Conservation (phyloP, 92 coral and sea anemone species). For the Siderastrea radians region DNA sequence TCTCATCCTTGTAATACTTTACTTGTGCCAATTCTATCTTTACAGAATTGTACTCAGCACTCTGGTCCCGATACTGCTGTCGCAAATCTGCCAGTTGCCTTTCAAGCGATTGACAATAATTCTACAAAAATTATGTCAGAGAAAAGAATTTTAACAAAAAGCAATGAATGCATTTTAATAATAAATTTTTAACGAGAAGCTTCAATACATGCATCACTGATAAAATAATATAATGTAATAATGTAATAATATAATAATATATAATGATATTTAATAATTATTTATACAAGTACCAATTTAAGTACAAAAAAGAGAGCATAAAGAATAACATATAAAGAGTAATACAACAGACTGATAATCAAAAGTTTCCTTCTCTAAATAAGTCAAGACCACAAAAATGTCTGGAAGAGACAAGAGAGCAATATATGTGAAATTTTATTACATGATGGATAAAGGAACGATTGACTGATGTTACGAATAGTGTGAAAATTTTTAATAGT, state of each 20-base stretch:
- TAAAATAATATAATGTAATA: neutral
- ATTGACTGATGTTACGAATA: no score
- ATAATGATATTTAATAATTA: no score
- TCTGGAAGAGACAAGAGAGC: no score
- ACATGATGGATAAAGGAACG: no score
- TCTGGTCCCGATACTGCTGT: slow-evolving; percentile 77
- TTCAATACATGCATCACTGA: neutral
- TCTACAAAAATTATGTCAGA: slow-evolving; percentile 26
- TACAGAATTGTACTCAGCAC: slow-evolving; percentile 79
- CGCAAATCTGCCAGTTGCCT: slow-evolving; percentile 73
- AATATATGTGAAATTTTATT: no score
- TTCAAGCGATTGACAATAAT: slow-evolving; percentile 92
- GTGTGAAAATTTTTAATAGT: no score
- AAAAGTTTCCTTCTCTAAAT: neutral
- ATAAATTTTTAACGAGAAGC: neutral
- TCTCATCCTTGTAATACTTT: slow-evolving; percentile 78
- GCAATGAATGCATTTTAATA: no score
- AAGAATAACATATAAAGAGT: neutral
- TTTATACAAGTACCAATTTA: no score
- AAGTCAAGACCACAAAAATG: no score
- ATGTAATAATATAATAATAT: no score
- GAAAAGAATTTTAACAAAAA: neutral
- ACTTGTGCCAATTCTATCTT: slow-evolving; percentile 84
- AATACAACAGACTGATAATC: neutral
- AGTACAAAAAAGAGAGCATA: no score